Base-by-base conservation (phyloP, 2,888 invertebrate genomes). In the Troglohyphantes excavatus region DNA sequence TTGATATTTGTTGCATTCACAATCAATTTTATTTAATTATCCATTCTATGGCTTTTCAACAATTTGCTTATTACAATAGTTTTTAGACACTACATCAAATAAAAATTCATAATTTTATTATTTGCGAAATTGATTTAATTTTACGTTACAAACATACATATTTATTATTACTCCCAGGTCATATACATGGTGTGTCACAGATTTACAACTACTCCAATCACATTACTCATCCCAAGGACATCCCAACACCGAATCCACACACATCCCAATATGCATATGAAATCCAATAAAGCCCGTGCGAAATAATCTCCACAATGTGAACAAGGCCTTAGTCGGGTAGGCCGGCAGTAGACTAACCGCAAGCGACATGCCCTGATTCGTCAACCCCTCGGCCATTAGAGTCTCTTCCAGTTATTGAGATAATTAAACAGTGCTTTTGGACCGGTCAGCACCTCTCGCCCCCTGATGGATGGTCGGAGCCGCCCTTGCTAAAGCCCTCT, bases 361-460 rank as follows among this genome's bases (percentile, higher is more conserved):
- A 82, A 59, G 82, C 46, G 82, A 82, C 82, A 72, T 23, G 70
- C 33, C 26, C 70, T 43, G 83, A 83, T 83, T 65, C 83, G 73
- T 83, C 83, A 83, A 63, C 65, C 27, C 67, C 27, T 68, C 59
- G 39, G 13, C 82, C 88, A 82, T 89, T 81, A 89, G 27, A 67
- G 88, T 89, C 88, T 43, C 70, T 68, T 82, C 61, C 75, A 75
- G 88, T 89, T 89, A 84, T 79, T 63, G 68, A 39, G 78, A 76
- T 84, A 90, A 90, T 90, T 90, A 90, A 90, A 90, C 90, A 90
- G 59, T 65, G 88, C 88, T 82, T 88, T 82, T 61, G 33, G 70
- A n/a, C 81, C 75, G 88, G 88, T 89, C 88, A 89, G 61, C 87
- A 23, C 75, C 67, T 59, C 26, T 70, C 87, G 33, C 75, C 67